Conservation (phyloP, 2,888 invertebrate genomes). For the Oscheius myriophilus region DNA sequence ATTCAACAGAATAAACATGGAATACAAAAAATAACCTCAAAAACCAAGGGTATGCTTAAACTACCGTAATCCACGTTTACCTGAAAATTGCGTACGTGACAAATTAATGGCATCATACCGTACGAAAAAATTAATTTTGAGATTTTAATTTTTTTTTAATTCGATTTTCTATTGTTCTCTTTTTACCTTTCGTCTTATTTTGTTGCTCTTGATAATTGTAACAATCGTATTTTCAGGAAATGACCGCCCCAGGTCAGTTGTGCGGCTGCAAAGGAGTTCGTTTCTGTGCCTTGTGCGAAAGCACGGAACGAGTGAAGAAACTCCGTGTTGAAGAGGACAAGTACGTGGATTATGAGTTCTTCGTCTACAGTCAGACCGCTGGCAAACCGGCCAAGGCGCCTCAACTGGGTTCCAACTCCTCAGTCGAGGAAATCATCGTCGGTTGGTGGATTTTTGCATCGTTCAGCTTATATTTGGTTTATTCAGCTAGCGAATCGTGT, state of each 20-base stretch:
- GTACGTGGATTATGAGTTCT: constrained; percentile 44
- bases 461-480: not conserved
- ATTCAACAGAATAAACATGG: too few species aligned
- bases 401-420: constrained; percentile 40
- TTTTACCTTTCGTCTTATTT: too few species aligned
- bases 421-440: constrained; percentile 42
- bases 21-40: too few species aligned
- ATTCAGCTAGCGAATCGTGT: not conserved
- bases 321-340: constrained; percentile 46
- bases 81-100: too few species aligned
- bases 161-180: too few species aligned
- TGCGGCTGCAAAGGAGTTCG: constrained; percentile 94
- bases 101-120: too few species aligned
- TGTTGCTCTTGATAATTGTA: not conserved
- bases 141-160: too few species aligned
- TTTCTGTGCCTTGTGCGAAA: constrained; percentile 87
- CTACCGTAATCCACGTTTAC: too few species aligned
- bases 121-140: too few species aligned
- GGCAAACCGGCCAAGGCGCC: constrained; percentile 34
- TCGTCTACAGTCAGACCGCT: constrained; percentile 39
- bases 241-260: not conserved
- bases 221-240: not conserved
- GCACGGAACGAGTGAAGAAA: constrained; percentile 74
- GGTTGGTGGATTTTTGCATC: constrained; percentile 26
- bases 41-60: too few species aligned